A percentile compares a stretch with the other conserved stretches of the same genome.
phyloP scores from a whole-genome alignment of 30 jellyfish, hydroid and myxozoan species.

The Chironex yamaguchii region DNA sequence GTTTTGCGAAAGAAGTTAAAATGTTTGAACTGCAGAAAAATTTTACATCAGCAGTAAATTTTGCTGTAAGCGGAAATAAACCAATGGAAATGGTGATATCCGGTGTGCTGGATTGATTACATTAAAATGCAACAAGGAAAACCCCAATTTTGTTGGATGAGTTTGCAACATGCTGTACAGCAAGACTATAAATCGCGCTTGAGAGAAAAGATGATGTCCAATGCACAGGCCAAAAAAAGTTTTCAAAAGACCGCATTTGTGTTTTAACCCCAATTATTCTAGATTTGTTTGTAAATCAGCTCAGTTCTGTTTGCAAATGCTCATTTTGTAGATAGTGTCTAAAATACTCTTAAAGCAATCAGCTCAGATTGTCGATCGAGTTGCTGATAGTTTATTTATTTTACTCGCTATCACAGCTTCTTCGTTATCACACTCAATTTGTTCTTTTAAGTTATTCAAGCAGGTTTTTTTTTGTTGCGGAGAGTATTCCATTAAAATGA shows the following conservation, averaged over 20 bases:
- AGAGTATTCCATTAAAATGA: not conserved
- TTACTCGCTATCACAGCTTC: not conserved
- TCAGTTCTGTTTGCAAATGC: not conserved
- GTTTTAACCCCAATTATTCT: not conserved
- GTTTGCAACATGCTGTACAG: too few species aligned
- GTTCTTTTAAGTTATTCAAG: not conserved
- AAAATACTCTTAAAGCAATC: not conserved
- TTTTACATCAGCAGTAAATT: too few species aligned
- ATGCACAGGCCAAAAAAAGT: not conserved
- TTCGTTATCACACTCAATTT: not conserved
- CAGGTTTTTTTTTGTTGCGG: not conserved
- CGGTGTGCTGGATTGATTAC: too few species aligned
- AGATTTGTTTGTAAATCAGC: too few species aligned
- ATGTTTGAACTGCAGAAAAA: too few species aligned
- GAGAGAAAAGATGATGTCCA: not conserved
- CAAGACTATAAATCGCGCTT: too few species aligned
- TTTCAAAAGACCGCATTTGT: not conserved
- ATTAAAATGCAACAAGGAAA: too few species aligned
- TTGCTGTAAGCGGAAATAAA: too few species aligned
- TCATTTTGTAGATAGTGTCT: not conserved
- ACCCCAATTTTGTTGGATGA: too few species aligned
- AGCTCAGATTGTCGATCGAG: constrained; percentile 3
- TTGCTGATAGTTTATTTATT: not conserved
- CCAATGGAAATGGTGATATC: too few species aligned
- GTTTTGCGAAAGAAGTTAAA: too few species aligned